Evolutionary conservation across 2,113 vertebrate species (phyloP), one percentile per base, ranked within the genome.

Genomic region (Benitochromis conjunctus): DNA sequence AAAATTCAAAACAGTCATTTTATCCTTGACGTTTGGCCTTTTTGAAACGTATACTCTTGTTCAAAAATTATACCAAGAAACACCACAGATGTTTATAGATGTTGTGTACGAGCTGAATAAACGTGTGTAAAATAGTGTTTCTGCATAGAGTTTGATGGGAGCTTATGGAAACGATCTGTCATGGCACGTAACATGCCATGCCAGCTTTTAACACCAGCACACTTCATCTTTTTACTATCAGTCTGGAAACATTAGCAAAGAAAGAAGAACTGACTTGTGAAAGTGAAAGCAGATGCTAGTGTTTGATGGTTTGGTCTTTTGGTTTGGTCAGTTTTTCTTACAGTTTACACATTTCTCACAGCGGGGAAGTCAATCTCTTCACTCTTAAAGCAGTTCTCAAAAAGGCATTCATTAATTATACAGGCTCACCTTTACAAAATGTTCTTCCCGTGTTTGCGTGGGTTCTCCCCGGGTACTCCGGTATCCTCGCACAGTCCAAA

Each of bases 61-160:
- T 62, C 58, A 11, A 16, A 62, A 14, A 62, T 36, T 16, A 58
- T 58, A 29, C 24, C 13, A 57, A 57, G 24, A 62, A 62, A 62
- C 9, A 19, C 58, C 58, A 62, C 29, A 11, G 1, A 62, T 34
- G 0, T 62, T 3, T 6, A 0, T 0, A 60, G 8, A 31, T 0
- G 0, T n/a, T n/a, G 57, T 58, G 26, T 18, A 58, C 29, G 31
- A 57, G 24, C 56, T 58, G 56, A 2, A 26, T 31, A 60, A 60
- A 6, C 0, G 1, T 34, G 58, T 62, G 16, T 0, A 19, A 62
- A 62, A 34, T 62, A 34, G 0, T 62, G 58, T 62, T 62, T 62
- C 29, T 62, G 16, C 11, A 62, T 36, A 34, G 34, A 62, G 0
- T 62, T 62, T 34, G 16, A 62, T 36, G 29, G 58, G 16, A 62